Percentiles rank a stretch among this genome's conserved stretches.
Evolutionary conservation across 2,888 invertebrate species (phyloP).

Genomic region (Nymphalis c-album): DNA sequence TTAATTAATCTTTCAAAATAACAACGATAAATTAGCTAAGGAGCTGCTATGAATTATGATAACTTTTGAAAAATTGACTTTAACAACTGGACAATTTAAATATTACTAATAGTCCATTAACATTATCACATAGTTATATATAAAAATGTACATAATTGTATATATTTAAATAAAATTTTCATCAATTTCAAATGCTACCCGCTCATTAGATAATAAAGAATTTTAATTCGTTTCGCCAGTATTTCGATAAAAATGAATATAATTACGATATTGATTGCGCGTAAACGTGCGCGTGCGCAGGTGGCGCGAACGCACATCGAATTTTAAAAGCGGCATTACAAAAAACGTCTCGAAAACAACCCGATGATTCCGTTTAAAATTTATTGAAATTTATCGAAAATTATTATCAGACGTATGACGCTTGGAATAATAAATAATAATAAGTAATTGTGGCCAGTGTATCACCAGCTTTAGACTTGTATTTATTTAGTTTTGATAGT

Average conservation of each 20-base stretch:
- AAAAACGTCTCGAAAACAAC: slow-evolving; percentile 8
- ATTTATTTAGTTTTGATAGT: slow-evolving; percentile 5
- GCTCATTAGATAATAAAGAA: slow-evolving; percentile 11
- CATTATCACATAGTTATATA: background rate
- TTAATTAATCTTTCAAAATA: slow-evolving; percentile 4
- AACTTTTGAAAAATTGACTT: background rate
- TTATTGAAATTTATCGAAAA: slow-evolving; percentile 32
- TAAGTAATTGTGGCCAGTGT: slow-evolving; percentile 4
- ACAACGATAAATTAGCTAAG: background rate
- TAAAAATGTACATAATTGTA: too few species aligned
- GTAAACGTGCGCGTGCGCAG: slow-evolving; percentile 42
- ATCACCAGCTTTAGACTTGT: background rate
- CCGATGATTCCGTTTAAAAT: slow-evolving; percentile 10
- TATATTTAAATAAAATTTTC: slow-evolving; percentile 7
- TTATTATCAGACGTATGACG: slow-evolving; percentile 23
- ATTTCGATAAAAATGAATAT: slow-evolving; percentile 44
- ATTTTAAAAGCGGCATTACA: slow-evolving; percentile 34
- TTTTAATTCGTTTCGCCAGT: slow-evolving; percentile 5
- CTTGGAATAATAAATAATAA: slow-evolving; percentile 21
- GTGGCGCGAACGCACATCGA: slow-evolving; percentile 37
- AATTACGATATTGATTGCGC: slow-evolving; percentile 48
- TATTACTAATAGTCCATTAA: background rate
- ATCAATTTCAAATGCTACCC: background rate
- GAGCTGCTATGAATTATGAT: slow-evolving; percentile 1
- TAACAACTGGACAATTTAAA: background rate